Evolutionary conservation across 2,888 invertebrate genomes (phyloP), one percentile per base, ranked within the genome.

Genomic region (Muschampia plurimacula): DNA sequence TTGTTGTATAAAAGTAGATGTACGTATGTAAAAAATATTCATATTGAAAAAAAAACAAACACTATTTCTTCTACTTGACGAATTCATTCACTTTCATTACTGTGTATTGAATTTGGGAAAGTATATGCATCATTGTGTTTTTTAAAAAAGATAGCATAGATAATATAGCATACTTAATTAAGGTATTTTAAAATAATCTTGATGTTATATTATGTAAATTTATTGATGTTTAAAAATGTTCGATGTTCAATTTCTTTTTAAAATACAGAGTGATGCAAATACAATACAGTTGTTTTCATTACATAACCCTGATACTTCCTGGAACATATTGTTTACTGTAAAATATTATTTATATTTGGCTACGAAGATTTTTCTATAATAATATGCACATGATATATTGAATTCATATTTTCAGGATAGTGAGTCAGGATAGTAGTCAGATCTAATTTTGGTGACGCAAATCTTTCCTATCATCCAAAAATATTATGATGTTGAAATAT

Each of bases 21-120:
- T 60, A 66, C 67, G 60, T 62, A 72, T 72, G 62, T 72, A 67
- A 72, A 72, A 12, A 67, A 67, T 72, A 72, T 75, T 52, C 52
- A 71, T 36, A 68, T 73, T 60, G 32, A 60, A 69, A 70, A 66
- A 74, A 67, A 69, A 63, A 71, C 63, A 64, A 22, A 22, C 22
- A 22, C 32, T 73, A 67, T 76, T 76, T 78, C 76, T 74, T 77
- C 74, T 77, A 76, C 76, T 77, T 77, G 70, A 63, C 68, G 60
- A 67, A 67, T 77, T 79, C 76, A 69, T 74, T 77, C 74, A 73
- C 74, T 74, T 72, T 75, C 73, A 57, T 12, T 76, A 69, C 68
- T 68, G 68, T 71, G 28, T 65, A 71, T 59, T 71, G 65, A 67
- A 67, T 67, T 63, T 67, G 67, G 39, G 28, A 67, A 10, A 63